These are phyloP conservation scores for Ancistrus triradiatus DNA, from an alignment of 2,113 vertebrate genomes.

Conservation along the genomic window DNA sequence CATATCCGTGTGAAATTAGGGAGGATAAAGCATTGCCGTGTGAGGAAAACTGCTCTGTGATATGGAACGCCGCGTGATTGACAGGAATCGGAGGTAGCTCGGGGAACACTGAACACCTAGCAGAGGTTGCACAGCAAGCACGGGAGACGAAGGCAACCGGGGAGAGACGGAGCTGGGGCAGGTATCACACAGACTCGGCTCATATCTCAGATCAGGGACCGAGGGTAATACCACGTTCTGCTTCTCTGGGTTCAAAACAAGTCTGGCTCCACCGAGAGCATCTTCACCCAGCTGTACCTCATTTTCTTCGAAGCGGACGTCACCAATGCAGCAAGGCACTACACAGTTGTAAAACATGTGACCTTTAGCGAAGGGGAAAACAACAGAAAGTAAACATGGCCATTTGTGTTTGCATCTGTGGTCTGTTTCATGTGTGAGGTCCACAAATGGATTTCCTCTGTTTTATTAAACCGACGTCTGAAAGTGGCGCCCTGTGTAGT, in stretches of 20 bases:
- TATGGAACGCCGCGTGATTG: slow-evolving; percentile 42
- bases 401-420: slow-evolving; percentile 9
- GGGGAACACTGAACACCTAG: slow-evolving; percentile 14
- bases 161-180: slow-evolving; percentile 3
- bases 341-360: slow-evolving; percentile 3
- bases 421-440: background rate
- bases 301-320: too few species aligned
- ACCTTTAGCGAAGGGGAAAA: slow-evolving; percentile 10
- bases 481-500: slow-evolving; percentile 1
- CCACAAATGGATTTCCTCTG: slow-evolving; percentile 8
- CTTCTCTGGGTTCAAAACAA: too few species aligned
- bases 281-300: too few species aligned
- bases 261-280: too few species aligned
- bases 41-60: slow-evolving; percentile 32
- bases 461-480: slow-evolving; percentile 5
- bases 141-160: too few species aligned
- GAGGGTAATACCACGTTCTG: too few species aligned
- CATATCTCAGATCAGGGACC: too few species aligned
- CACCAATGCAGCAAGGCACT: background rate
- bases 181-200: background rate
- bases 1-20: slow-evolving; percentile 43
- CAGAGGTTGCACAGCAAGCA: slow-evolving; percentile 14
- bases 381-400: slow-evolving; percentile 7
- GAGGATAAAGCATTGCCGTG: slow-evolving; percentile 15
- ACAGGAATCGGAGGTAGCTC: slow-evolving; percentile 32